Base-by-base conservation (phyloP, 2,888 invertebrate species). In the Eupithecia subfuscata region DNA sequence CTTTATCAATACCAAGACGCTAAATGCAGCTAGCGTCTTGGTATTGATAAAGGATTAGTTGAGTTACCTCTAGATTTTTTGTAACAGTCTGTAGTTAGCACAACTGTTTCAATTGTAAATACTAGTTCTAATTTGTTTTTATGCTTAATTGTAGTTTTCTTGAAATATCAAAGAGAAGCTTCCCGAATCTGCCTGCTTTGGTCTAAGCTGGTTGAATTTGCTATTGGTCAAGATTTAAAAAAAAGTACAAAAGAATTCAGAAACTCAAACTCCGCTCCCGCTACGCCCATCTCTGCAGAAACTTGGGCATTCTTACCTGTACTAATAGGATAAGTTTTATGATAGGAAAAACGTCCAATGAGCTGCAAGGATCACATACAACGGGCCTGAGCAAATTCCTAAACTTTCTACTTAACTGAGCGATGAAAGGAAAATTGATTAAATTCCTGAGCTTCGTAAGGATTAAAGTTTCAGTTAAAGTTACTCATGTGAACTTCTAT, bases 251-350 rank as follows among this genome's bases (percentile, higher is more conserved):
- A 25, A 25, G 1, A 25, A 5, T 60, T 60, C 12, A 12, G 25
- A 25, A 60, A 14, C 12, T 12, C 1, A 60, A 60, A 11, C 56
- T 6, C 14, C 11, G 14, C 60, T 22, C 25, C n/a, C 60, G 22
- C 25, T 34, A 16, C 63, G 7, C 30, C 64, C 16, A 18, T 34
- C 64, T 18, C 9, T 4, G 3, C 16, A 64, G 16, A 16, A 60
- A 60, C 60, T 60, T 60, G 78, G 68, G 79, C 82, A 83, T 83
- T 84, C 83, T 25, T 85, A 85, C 85, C 84, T 84, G 84, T 73
- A 82, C 83, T 86, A 86, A 88, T 85, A 82, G 86, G 82, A 84
- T 84, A 89, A 88, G 85, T 88, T 87, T 86, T 86, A 88, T 84
- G 78, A 78, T 79, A 81, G 82, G 84, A 84, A 88, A 88, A 85